Evolutionary conservation across 2,888 invertebrate species (phyloP).

Genomic region (Scaptomyza polygonia): DNA sequence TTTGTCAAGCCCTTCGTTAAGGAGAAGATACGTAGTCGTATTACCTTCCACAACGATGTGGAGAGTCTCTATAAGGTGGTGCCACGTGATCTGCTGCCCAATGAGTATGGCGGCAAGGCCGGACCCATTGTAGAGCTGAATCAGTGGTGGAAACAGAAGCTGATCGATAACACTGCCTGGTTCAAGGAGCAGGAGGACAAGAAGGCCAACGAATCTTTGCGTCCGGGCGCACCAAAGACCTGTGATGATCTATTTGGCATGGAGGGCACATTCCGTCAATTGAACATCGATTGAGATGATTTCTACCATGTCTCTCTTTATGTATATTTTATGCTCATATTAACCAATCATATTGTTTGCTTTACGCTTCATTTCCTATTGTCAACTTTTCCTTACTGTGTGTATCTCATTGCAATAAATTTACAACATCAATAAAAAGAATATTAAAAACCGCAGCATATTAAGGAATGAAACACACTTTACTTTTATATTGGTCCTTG

Average conservation of each 20-base stretch:
- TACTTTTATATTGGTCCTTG: slow-evolving; percentile 2
- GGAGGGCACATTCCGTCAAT: slow-evolving; percentile 94
- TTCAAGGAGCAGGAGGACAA: slow-evolving; percentile 91
- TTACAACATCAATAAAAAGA: slow-evolving; percentile 40
- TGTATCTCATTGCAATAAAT: slow-evolving; percentile 55
- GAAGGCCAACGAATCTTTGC: slow-evolving; percentile 91
- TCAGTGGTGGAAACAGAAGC: slow-evolving; percentile 91
- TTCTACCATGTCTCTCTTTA: slow-evolving; percentile 14
- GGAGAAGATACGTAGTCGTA: slow-evolving; percentile 93
- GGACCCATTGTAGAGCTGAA: slow-evolving; percentile 90
- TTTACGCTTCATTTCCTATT: slow-evolving; percentile 63
- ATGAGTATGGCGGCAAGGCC: slow-evolving; percentile 93
- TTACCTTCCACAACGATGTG: slow-evolving; percentile 90
- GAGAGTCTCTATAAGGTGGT: slow-evolving; percentile 91
- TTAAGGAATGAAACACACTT: slow-evolving; percentile 59
- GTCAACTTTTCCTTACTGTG: slow-evolving; percentile 18
- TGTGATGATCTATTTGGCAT: slow-evolving; percentile 94
- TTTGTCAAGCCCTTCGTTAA: slow-evolving; percentile 94
- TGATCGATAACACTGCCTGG: slow-evolving; percentile 91
- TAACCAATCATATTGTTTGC: slow-evolving; percentile 64
- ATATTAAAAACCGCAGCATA: slow-evolving; percentile 45
- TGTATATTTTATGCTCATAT: slow-evolving; percentile 38
- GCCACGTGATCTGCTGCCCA: slow-evolving; percentile 91
- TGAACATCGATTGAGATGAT: slow-evolving; percentile 89
- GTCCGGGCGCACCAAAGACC: slow-evolving; percentile 94